Percentiles rank a stretch among this genome's conserved stretches.
These are phyloP conservation scores for Drosophila novamexicana DNA, from an alignment of 1,140 invertebrate genomes.

Conservation along the genomic window DNA sequence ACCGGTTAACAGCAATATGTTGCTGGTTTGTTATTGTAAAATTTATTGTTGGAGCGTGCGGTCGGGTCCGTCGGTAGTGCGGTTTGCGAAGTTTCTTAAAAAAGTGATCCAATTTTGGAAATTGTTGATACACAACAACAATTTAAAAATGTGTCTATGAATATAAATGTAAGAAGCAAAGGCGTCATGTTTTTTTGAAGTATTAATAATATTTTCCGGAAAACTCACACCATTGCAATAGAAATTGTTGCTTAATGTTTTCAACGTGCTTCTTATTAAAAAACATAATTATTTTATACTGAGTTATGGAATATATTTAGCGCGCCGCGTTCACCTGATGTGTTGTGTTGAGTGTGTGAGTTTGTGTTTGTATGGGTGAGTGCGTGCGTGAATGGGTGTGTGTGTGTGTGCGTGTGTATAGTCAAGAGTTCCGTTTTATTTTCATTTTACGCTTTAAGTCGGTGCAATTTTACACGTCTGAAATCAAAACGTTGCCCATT, in stretches of 20 bases:
- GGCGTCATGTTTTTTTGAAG: not conserved
- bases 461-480: conserved; percentile 31
- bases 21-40: conserved; percentile 31
- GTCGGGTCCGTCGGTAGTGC: conserved; percentile 33
- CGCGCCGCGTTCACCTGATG: conserved; percentile 29
- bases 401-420: conserved; percentile 2
- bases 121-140: conserved; percentile 33
- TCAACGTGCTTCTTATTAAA: conserved; percentile 11
- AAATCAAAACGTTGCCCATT: conserved; percentile 32
- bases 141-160: conserved; percentile 32
- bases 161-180: conserved; percentile 39
- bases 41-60: conserved; percentile 40
- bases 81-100: conserved; percentile 29
- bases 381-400: conserved; percentile 16
- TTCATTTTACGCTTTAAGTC: conserved; percentile 25
- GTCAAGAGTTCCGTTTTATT: conserved; percentile 31
- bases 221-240: not conserved
- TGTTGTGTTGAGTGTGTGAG: conserved; percentile 12
- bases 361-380: conserved; percentile 11
- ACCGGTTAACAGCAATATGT: conserved; percentile 8
- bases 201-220: not conserved
- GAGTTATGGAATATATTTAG: conserved; percentile 41
- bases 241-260: conserved; percentile 25
- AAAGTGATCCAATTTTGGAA: conserved; percentile 36
- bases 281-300: conserved; percentile 39